These are phyloP conservation scores for Rugalucina vietnamica DNA, from an alignment of 2,888 invertebrate genomes.

Conservation along the genomic window DNA sequence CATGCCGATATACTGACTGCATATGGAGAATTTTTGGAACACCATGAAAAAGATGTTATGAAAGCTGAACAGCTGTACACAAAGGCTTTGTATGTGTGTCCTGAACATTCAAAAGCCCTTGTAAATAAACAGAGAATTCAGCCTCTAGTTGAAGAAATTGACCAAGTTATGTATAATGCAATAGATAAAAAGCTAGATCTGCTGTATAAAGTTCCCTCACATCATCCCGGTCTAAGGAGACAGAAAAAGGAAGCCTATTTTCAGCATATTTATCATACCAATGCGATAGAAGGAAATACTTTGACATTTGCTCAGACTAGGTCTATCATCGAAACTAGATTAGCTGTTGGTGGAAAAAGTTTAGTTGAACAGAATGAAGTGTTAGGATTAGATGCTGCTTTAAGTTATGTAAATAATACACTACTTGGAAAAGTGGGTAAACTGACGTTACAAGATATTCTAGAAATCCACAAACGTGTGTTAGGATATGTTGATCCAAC, in stretches of 20 bases:
- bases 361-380: constrained; percentile 99
- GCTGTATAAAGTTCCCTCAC: constrained; percentile 92
- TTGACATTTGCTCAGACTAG: constrained; percentile 96
- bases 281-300: constrained; percentile 98
- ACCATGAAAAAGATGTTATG: constrained; percentile 92
- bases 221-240: constrained; percentile 91
- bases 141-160: constrained; percentile 93
- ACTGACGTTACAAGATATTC: constrained; percentile 93
- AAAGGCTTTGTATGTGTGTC: constrained; percentile 92
- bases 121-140: constrained; percentile 92
- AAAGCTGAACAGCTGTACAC: constrained; percentile 95
- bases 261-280: constrained; percentile 97
- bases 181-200: constrained; percentile 94
- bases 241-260: constrained; percentile 98
- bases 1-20: constrained; percentile 96
- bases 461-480: constrained; percentile 96
- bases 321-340: constrained; percentile 94
- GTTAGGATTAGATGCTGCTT: constrained; percentile 93
- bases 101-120: constrained; percentile 87
- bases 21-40: constrained; percentile 96
- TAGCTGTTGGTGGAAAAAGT: constrained; percentile 93
- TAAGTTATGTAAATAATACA: constrained; percentile 94
- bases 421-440: constrained; percentile 88
- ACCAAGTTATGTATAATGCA: constrained; percentile 89
- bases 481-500: constrained; percentile 97